A percentile compares a stretch with the other conserved stretches of the same genome.
phyloP scores from a whole-genome alignment of 2,888 invertebrate species.

The Stenodema calcarata region DNA sequence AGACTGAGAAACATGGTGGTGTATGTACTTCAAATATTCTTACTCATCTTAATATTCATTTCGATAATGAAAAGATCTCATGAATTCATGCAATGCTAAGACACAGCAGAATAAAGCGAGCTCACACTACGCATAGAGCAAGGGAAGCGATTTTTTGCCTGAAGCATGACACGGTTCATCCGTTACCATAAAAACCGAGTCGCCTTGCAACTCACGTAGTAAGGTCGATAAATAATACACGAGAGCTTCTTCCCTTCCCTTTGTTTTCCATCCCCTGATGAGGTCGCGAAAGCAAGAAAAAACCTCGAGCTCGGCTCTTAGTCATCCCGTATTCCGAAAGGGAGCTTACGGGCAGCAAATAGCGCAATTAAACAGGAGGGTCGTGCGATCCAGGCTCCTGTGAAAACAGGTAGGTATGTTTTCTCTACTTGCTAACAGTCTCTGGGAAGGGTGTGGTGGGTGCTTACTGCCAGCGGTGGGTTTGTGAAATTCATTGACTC shows the following conservation, averaged over 20 bases:
- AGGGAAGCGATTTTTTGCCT: neutral
- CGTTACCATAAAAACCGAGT: neutral
- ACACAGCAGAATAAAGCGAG: too few species aligned
- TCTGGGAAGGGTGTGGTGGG: neutral
- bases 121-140: too few species aligned
- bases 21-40: too few species aligned
- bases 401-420: conserved; percentile 5
- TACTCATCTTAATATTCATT: too few species aligned
- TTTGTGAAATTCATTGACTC: conserved; percentile 1
- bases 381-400: neutral
- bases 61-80: too few species aligned
- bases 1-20: too few species aligned
- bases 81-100: too few species aligned
- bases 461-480: neutral
- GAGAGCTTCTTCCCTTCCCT: neutral
- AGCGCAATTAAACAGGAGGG: neutral
- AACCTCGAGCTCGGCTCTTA: neutral
- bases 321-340: neutral
- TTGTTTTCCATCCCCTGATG: neutral
- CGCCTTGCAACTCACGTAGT: neutral
- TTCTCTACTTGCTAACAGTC: neutral
- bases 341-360: neutral
- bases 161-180: neutral
- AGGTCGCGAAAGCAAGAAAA: neutral
- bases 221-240: neutral